Evolutionary conservation across 2,888 invertebrate species (phyloP).

Genomic region (Eurytoma californica): DNA sequence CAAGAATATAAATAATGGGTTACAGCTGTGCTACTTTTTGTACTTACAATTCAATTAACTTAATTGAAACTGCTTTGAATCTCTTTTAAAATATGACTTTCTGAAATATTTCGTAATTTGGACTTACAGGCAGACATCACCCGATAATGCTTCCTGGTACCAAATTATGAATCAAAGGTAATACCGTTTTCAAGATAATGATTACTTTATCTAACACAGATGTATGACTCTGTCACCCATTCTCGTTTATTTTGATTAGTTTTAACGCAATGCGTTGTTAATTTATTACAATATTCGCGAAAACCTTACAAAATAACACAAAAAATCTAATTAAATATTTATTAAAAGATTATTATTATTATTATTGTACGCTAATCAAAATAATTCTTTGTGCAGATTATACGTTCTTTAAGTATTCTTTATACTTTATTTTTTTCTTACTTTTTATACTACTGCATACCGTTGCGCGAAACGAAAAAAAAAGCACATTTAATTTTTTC

Average conservation of each 20-base stretch:
- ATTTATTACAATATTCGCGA: neutral
- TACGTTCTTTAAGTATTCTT: no score
- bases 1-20: neutral
- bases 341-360: no score
- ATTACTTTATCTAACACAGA: slow-evolving; percentile 11
- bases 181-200: slow-evolving; percentile 14
- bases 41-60: neutral
- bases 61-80: neutral
- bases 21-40: neutral
- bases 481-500: no score
- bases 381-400: no score
- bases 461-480: neutral
- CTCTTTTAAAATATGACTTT: neutral
- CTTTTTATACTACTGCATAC: slow-evolving; percentile 7
- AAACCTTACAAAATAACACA: neutral
- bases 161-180: slow-evolving; percentile 52
- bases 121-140: slow-evolving; percentile 46
- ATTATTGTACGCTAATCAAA: neutral
- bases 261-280: neutral
- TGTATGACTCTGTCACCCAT: slow-evolving; percentile 9
- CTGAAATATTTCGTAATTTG: slow-evolving; percentile 47
- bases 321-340: neutral
- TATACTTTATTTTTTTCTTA: no score
- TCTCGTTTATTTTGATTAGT: neutral
- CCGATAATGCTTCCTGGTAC: slow-evolving; percentile 50